These are phyloP conservation scores for Sycophaga agraensis DNA, from an alignment of 1,140 invertebrate species.

Conservation along the genomic window DNA sequence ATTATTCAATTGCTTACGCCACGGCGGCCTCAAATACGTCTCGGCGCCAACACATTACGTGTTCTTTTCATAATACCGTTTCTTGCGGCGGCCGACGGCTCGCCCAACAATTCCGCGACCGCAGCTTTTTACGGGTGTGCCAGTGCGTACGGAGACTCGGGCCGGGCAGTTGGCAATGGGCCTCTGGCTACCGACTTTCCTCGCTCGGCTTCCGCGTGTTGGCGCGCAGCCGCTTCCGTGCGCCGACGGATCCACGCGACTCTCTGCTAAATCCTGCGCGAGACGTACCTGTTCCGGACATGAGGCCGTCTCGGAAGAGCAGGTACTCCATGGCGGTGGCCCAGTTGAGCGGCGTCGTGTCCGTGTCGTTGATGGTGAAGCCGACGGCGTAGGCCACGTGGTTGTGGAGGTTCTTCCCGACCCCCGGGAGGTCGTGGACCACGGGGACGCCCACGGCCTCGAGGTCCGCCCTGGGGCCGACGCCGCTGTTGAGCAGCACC, in stretches of 20 bases:
- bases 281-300: slow-evolving; percentile 75
- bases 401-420: slow-evolving; percentile 86
- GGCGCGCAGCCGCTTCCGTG: too few species aligned
- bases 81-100: too few species aligned
- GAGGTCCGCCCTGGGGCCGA: slow-evolving; percentile 77
- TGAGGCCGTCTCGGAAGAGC: slow-evolving; percentile 78
- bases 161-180: too few species aligned
- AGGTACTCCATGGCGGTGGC: slow-evolving; percentile 85
- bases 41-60: too few species aligned
- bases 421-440: slow-evolving; percentile 76
- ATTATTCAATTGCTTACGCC: too few species aligned
- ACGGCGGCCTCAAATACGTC: too few species aligned
- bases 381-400: slow-evolving; percentile 78
- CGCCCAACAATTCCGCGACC: too few species aligned
- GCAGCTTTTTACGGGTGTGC: too few species aligned
- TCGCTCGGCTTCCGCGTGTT: too few species aligned
- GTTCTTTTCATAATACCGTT: too few species aligned
- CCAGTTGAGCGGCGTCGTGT: slow-evolving; percentile 80
- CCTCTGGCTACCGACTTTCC: too few species aligned
- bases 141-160: too few species aligned
- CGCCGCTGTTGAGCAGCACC: slow-evolving; percentile 79
- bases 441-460: slow-evolving; percentile 64
- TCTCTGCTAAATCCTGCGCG: background rate
- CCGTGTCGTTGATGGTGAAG: slow-evolving; percentile 81
- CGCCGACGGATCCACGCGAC: background rate